These are phyloP conservation scores for Trichacis sp. DNA, from an alignment of 2,888 invertebrate genomes.

Conservation along the genomic window DNA sequence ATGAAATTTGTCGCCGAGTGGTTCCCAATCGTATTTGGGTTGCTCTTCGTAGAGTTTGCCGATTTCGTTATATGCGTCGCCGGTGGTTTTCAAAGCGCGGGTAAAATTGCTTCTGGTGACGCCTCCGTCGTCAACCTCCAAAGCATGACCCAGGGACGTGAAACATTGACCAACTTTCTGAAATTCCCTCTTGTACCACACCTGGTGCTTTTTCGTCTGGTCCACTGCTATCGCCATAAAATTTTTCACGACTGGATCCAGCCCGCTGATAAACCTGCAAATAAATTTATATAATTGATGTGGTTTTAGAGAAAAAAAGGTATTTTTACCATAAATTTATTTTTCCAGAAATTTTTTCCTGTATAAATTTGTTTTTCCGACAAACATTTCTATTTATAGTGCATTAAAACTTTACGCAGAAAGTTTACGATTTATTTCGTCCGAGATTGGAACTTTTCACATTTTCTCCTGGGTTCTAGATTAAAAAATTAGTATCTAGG, in stretches of 20 bases:
- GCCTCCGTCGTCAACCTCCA: constrained; percentile 82
- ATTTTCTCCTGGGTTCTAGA: too few species aligned
- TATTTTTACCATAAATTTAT: too few species aligned
- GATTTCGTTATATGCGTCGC: constrained; percentile 89
- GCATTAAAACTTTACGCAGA: too few species aligned
- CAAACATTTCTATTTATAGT: too few species aligned
- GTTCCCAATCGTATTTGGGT: constrained; percentile 90
- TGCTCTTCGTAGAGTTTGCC: constrained; percentile 92
- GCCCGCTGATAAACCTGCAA: constrained; percentile 78
- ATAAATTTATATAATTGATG: too few species aligned
- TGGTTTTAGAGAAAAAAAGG: too few species aligned
- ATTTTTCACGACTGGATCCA: constrained; percentile 90
- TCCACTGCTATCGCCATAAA: constrained; percentile 84
- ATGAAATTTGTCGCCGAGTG: constrained; percentile 89
- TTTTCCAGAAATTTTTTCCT: too few species aligned
- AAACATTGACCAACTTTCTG: constrained; percentile 91
- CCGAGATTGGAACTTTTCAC: too few species aligned
- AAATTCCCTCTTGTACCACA: constrained; percentile 89
- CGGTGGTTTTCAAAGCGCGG: constrained; percentile 85
- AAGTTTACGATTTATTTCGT: too few species aligned
- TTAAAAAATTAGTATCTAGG: too few species aligned
- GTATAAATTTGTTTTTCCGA: too few species aligned
- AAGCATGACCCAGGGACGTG: constrained; percentile 84
- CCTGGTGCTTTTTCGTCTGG: constrained; percentile 88
- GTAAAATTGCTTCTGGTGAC: constrained; percentile 74